Conservation (phyloP, 2,113 vertebrate species). For the Bos taurus region DNA sequence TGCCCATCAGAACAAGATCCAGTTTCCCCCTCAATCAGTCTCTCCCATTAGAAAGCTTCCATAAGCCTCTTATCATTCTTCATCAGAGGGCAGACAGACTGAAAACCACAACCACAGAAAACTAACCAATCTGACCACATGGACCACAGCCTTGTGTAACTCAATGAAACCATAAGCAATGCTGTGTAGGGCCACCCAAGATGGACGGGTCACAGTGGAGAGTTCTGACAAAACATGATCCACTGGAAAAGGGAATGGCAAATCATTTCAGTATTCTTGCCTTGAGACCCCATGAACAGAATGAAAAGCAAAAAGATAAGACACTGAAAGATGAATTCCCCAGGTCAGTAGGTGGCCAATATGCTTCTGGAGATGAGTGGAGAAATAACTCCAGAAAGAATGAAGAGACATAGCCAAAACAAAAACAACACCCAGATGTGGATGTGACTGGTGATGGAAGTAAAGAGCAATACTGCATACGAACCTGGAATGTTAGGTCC, state of each 20-base stretch:
- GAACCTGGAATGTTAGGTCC: not conserved
- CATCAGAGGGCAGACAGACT: not conserved
- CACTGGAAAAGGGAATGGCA: not conserved
- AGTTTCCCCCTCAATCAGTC: not conserved
- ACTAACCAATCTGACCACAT: not conserved
- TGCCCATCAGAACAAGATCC: not conserved
- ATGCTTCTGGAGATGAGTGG: not conserved
- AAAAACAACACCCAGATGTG: not conserved
- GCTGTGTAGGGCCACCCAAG: not conserved
- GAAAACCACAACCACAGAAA: not conserved
- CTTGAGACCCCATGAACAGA: not conserved
- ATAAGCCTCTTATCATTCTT: not conserved
- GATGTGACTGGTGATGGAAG: not conserved
- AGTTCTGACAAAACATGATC: not conserved
- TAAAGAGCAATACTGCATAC: not conserved
- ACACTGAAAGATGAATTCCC: not conserved
- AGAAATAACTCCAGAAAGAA: not conserved
- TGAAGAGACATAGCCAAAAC: not conserved
- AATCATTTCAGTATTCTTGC: not conserved
- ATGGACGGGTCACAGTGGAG: not conserved
- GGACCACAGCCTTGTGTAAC: not conserved
- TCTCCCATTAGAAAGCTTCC: not conserved
- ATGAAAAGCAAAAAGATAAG: not conserved
- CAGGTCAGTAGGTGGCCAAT: not conserved
- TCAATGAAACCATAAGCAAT: not conserved